Percentiles rank a stretch among this genome's conserved stretches.
These are phyloP conservation scores for Pachyseris speciosa DNA, from an alignment of 64 coral and sea anemone genomes.

Conservation along the genomic window DNA sequence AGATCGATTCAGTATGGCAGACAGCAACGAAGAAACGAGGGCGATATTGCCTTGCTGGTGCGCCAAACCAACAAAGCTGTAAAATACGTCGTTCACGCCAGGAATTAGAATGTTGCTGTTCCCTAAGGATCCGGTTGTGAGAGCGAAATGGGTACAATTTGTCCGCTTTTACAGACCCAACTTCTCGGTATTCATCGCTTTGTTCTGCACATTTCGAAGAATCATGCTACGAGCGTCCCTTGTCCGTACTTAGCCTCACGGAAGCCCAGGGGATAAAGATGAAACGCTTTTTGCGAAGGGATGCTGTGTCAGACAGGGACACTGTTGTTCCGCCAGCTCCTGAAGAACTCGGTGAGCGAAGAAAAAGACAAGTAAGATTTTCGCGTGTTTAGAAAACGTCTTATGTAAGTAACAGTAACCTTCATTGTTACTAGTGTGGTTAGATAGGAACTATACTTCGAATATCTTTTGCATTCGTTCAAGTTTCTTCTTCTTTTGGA, in stretches of 20 bases:
- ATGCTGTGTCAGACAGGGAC: slow-evolving; percentile 8
- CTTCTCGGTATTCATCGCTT: slow-evolving; percentile 23
- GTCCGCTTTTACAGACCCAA: too few species aligned
- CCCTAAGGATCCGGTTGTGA: slow-evolving; percentile 28
- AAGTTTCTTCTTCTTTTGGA: too few species aligned
- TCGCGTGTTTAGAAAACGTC: too few species aligned
- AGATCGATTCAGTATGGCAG: too few species aligned
- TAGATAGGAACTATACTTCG: too few species aligned
- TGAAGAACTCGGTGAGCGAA: background rate
- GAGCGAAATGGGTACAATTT: too few species aligned
- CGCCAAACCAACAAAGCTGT: too few species aligned
- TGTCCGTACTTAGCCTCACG: background rate
- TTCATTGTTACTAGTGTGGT: too few species aligned
- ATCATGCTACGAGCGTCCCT: background rate
- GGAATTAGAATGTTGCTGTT: slow-evolving; percentile 33
- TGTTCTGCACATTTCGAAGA: slow-evolving; percentile 49
- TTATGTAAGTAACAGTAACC: too few species aligned
- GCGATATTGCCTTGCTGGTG: background rate
- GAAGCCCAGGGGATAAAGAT: too few species aligned
- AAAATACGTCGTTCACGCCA: background rate
- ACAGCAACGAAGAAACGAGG: slow-evolving; percentile 10
- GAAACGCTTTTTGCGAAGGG: background rate
- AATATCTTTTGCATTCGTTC: too few species aligned
- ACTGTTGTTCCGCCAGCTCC: background rate
- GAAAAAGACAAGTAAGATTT: too few species aligned